These are phyloP conservation scores for Micoletzkya japonica DNA, from an alignment of 2,888 invertebrate genomes.

Conservation along the genomic window DNA sequence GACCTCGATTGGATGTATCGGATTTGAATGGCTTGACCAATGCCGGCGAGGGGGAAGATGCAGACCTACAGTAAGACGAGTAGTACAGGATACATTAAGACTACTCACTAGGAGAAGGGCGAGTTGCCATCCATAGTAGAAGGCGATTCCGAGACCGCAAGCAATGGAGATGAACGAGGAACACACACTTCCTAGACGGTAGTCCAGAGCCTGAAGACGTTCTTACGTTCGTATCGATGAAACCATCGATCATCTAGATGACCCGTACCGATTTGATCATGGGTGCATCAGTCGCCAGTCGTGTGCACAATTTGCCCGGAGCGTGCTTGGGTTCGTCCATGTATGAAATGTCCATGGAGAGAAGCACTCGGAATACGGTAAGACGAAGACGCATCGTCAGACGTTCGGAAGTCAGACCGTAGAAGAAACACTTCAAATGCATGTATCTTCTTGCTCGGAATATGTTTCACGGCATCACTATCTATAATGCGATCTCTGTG, in stretches of 20 bases:
- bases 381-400: slow-evolving; percentile 25
- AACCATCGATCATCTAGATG: not conserved
- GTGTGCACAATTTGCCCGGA: slow-evolving; percentile 64
- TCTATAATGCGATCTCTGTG: not conserved
- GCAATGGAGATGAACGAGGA: slow-evolving; percentile 63
- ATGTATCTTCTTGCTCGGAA: not conserved
- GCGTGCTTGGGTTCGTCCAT: slow-evolving; percentile 65
- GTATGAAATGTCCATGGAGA: slow-evolving; percentile 66
- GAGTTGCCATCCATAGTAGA: slow-evolving; percentile 66
- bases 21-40: slow-evolving; percentile 26
- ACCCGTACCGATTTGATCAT: slow-evolving; percentile 64
- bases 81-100: not conserved
- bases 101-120: slow-evolving; percentile 59
- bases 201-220: slow-evolving; percentile 64
- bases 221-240: not conserved
- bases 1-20: slow-evolving; percentile 15
- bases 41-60: slow-evolving; percentile 19
- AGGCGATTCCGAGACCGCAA: slow-evolving; percentile 65
- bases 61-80: slow-evolving; percentile 9
- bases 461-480: not conserved
- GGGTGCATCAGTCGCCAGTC: slow-evolving; percentile 66
- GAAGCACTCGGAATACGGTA: slow-evolving; percentile 42
- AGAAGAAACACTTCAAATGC: slow-evolving; percentile 16
- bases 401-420: slow-evolving; percentile 13
- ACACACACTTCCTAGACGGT: slow-evolving; percentile 64